Percentiles rank a stretch among this genome's conserved stretches.
These are phyloP conservation scores for Sebastes diploproa DNA, from an alignment of 2,797 vertebrate genomes.

Conservation along the genomic window DNA sequence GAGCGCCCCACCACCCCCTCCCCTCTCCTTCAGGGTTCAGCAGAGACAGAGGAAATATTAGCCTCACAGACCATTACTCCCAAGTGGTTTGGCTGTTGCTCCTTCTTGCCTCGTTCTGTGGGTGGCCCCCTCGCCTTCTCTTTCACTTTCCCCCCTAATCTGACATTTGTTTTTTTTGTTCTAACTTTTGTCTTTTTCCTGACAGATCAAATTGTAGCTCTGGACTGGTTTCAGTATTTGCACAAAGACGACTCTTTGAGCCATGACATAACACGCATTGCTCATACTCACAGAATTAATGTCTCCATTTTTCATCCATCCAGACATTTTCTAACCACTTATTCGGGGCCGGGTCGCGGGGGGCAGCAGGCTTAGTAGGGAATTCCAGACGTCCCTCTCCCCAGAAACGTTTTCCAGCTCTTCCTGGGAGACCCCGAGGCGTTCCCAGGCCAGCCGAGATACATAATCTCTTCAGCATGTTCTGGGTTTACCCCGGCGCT, in stretches of 20 bases:
- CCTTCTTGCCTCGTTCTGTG: constrained; percentile 43
- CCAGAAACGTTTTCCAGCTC: no score
- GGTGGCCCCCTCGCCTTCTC: constrained; percentile 35
- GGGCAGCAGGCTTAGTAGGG: no score
- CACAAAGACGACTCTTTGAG: not conserved
- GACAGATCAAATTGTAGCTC: not conserved
- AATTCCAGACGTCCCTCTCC: no score
- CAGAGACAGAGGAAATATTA: constrained; percentile 75
- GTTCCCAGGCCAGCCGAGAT: no score
- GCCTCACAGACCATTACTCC: constrained; percentile 80
- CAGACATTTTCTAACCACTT: no score
- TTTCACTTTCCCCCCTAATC: constrained; percentile 27
- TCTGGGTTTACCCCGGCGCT: no score
- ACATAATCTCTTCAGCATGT: no score
- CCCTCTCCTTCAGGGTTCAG: constrained; percentile 72
- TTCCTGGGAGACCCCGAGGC: no score
- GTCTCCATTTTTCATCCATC: no score
- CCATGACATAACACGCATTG: not conserved
- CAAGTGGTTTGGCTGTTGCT: constrained; percentile 71
- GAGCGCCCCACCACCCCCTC: constrained; percentile 30
- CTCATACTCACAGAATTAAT: not conserved
- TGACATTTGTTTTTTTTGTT: constrained; percentile 10
- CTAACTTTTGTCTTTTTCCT: constrained; percentile 20
- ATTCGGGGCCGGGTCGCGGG: no score
- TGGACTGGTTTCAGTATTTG: not conserved